Conservation (phyloP, 2,888 invertebrate species). For the Pasiphila rectangulata region DNA sequence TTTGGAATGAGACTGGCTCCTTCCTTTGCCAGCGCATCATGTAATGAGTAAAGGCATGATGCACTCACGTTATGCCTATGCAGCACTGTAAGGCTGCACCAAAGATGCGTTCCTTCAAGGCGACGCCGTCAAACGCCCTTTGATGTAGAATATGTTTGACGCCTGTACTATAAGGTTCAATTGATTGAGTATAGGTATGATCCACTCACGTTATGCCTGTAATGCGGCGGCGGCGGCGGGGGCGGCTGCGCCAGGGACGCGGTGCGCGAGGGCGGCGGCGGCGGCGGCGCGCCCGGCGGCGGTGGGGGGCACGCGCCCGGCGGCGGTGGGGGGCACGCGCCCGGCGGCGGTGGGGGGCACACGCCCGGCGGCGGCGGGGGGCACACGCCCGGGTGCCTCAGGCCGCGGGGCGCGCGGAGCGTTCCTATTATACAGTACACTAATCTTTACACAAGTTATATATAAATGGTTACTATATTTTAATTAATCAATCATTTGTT, state of each 20-base stretch:
- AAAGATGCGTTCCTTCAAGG: too few species aligned
- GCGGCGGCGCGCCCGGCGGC: conserved; percentile 71
- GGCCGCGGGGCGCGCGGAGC: conserved; percentile 69
- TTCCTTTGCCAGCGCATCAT: too few species aligned
- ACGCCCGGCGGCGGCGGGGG: conserved; percentile 82
- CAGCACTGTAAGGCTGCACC: not conserved
- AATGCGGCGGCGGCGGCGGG: conserved; percentile 68
- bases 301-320: conserved; percentile 82
- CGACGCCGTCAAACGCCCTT: too few species aligned
- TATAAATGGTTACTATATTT: not conserved
- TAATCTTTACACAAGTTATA: not conserved
- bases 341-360: conserved; percentile 74
- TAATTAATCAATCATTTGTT: too few species aligned
- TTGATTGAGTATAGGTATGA: too few species aligned
- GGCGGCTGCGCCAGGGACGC: conserved; percentile 39
- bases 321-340: conserved; percentile 67
- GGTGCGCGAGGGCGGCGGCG: conserved; percentile 70
- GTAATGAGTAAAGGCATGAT: too few species aligned
- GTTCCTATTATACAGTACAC: conserved; percentile 49
- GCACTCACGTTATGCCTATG: not conserved
- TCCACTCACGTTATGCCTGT: conserved; percentile 42
- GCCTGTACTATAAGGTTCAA: too few species aligned
- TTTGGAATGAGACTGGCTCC: too few species aligned
- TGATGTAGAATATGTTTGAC: too few species aligned
- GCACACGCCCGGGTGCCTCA: conserved; percentile 79